Percentiles rank a stretch among this genome's conserved stretches.
These are phyloP conservation scores for Bovichtus variegatus DNA, from an alignment of 2,797 vertebrate genomes.

Conservation along the genomic window DNA sequence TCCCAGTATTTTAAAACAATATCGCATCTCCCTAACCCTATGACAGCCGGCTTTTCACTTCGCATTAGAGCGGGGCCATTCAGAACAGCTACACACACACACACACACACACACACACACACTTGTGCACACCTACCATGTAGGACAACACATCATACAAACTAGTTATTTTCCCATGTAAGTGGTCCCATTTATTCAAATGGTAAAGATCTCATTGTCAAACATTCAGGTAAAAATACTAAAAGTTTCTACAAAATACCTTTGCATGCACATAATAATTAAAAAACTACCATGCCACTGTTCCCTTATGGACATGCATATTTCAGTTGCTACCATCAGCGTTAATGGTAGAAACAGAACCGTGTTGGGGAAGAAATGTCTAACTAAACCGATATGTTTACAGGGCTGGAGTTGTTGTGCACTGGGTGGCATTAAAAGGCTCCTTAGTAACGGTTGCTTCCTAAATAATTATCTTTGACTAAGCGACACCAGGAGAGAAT, in stretches of 20 bases:
- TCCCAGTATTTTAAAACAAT: background rate
- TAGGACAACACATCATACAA: background rate
- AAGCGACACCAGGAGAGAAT: conserved; percentile 41
- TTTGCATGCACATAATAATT: background rate
- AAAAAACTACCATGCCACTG: background rate
- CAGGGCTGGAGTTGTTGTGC: conserved; percentile 7
- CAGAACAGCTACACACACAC: no score
- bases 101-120: no score
- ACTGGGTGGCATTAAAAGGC: conserved; percentile 29
- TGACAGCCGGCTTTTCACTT: background rate
- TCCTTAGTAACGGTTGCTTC: conserved; percentile 54
- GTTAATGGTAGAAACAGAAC: background rate
- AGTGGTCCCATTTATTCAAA: no score
- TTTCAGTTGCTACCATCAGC: background rate
- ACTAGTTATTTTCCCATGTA: background rate
- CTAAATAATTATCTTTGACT: conserved; percentile 61
- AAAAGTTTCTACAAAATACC: background rate
- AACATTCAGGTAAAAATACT: background rate
- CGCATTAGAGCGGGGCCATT: background rate
- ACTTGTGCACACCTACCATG: no score
- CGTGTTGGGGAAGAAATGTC: background rate
- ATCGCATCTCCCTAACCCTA: background rate
- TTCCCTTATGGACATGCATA: conserved; percentile 3
- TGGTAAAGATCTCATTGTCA: no score
- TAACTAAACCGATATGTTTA: conserved; percentile 31